phyloP scores from a whole-genome alignment of 2,888 invertebrate genomes.

The Gisinianus flammeolus region DNA sequence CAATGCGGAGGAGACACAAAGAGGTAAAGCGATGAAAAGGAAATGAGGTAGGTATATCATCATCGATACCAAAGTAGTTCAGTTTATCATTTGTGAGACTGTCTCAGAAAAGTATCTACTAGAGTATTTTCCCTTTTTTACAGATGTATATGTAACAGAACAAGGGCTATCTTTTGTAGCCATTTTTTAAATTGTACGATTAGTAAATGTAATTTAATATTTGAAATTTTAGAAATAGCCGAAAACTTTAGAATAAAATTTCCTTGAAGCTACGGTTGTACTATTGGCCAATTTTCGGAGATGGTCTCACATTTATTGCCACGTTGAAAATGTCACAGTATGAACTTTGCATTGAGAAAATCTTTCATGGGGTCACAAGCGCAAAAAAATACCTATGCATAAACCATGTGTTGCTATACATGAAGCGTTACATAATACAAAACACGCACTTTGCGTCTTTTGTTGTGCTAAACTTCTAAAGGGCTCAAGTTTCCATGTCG shows the following conservation, averaged over 20 bases:
- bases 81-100: neutral
- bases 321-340: conserved; percentile 32
- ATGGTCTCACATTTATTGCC: neutral
- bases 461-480: conserved; percentile 1
- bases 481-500: neutral
- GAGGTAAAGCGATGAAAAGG: neutral
- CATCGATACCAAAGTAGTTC: neutral
- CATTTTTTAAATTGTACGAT: too few species aligned
- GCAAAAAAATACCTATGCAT: neutral
- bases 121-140: neutral
- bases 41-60: neutral
- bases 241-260: too few species aligned
- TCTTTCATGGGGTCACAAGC: neutral
- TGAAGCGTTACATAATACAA: conserved; percentile 27
- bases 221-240: too few species aligned
- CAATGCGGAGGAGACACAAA: neutral
- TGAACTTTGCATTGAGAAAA: conserved; percentile 32
- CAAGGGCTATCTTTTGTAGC: too few species aligned
- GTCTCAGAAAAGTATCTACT: neutral
- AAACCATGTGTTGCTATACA: conserved; percentile 33
- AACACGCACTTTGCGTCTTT: conserved; percentile 23
- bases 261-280: too few species aligned
- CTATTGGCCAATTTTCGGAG: too few species aligned
- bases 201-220: too few species aligned
- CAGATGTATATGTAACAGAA: too few species aligned